Percentiles rank a stretch among this genome's conserved stretches.
Evolutionary conservation across 2,113 vertebrate genomes (phyloP).

Genomic region (Sphaerodactylus townsendi): DNA sequence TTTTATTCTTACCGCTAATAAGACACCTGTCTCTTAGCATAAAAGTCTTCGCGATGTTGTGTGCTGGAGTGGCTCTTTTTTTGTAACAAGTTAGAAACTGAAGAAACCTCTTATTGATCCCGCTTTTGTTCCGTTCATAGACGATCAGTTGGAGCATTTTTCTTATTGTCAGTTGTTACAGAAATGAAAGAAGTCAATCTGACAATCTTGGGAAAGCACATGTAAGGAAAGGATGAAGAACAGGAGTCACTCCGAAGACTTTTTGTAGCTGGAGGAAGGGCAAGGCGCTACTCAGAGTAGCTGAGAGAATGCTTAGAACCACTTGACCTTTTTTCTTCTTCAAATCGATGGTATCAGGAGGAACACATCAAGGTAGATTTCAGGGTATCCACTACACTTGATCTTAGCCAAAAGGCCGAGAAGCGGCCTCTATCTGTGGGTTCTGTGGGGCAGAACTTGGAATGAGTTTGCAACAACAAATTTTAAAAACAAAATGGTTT

Average conservation of each 20-base stretch:
- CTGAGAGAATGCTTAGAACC: background rate
- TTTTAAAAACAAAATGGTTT: too few relatives aligned
- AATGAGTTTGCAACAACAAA: too few relatives aligned
- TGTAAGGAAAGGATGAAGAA: background rate
- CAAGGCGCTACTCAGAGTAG: background rate
- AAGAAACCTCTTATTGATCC: conserved; percentile 36
- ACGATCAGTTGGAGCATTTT: background rate
- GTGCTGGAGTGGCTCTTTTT: conserved; percentile 14
- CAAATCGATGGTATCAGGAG: background rate
- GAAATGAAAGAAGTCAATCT: background rate
- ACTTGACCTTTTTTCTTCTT: background rate
- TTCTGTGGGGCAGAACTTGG: too few relatives aligned
- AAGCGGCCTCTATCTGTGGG: too few relatives aligned
- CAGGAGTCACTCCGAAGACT: background rate
- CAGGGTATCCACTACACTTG: too few relatives aligned
- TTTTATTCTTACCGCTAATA: conserved; percentile 37
- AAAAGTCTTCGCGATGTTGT: conserved; percentile 40
- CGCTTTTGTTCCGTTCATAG: conserved; percentile 12
- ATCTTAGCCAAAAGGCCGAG: too few relatives aligned
- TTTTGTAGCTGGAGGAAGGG: background rate
- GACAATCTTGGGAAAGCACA: background rate
- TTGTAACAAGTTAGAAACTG: conserved; percentile 1
- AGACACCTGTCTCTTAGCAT: conserved; percentile 10
- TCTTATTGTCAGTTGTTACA: background rate
- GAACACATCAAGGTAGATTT: too few relatives aligned